Evolutionary conservation across 2,797 vertebrate genomes (phyloP), one percentile per base, ranked within the genome.

Genomic region (Anas bernieri): DNA sequence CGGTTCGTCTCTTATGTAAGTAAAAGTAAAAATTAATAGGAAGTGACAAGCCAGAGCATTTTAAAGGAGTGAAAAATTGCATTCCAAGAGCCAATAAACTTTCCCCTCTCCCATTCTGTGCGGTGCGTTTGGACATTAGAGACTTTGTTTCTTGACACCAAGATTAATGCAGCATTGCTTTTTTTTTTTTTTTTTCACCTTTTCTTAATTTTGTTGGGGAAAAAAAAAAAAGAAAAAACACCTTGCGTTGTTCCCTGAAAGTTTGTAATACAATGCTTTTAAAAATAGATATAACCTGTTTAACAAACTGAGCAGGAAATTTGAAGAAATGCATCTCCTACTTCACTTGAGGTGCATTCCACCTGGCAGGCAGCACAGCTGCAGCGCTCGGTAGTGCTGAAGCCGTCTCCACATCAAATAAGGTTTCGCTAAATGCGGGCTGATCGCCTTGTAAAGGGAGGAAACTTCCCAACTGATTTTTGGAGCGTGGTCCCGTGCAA

Each of bases 231-330:
- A 88, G 6, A 41, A 43, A 7, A 95, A 94, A 95, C 95, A 94
- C 75, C 23, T 84, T 48, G 68, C 92, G 76, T 88, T 73, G 43
- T 83, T 91, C 61, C 52, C 86, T 96, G 83, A 75, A 92, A 96
- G 88, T 95, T 84, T 93, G 88, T 72, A 91, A 64, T 82, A 78
- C 48, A 76, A 88, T 37, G 69, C 86, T 94, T 94, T 97, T 96
- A 94, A 96, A 64, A 95, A 96, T 93, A 92, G 91, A 95, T 96
- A 93, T 96, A 98, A 97, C 97, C 97, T 96, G 97, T 97, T 98
- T 83, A 93, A 96, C 96, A 48, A 88, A 98, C 97, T 97, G 62
- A 96, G 93, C 95, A 76, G 83, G 96, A 97, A 97, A 97, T 97
- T 96, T 96, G 97, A 93, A 96, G 91, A 96, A 97, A 96, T 85